These are phyloP conservation scores for Podarcis cretensis DNA, from an alignment of 2,113 vertebrate genomes.

Conservation along the genomic window DNA sequence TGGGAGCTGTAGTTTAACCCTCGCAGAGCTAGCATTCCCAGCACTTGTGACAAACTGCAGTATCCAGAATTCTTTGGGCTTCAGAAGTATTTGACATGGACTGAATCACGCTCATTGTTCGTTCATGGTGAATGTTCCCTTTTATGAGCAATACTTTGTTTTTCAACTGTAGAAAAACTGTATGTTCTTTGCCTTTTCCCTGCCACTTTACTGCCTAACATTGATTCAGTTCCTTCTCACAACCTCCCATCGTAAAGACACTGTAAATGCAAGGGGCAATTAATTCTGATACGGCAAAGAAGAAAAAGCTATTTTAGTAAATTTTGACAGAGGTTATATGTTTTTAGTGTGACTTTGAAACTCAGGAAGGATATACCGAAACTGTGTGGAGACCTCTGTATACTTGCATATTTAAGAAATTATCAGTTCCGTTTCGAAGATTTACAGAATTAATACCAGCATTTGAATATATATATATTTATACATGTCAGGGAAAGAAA, in stretches of 20 bases:
- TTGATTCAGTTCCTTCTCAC: neutral
- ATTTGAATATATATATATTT: slow-evolving; percentile 37
- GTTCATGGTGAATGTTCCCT: neutral
- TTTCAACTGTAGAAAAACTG: slow-evolving; percentile 4
- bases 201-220: neutral
- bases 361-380: slow-evolving; percentile 34
- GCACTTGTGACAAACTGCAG: too few species aligned
- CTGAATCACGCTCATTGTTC: neutral
- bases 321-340: neutral
- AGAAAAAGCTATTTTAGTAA: neutral
- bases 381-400: neutral
- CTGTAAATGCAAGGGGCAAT: neutral
- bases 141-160: neutral
- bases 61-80: too few species aligned
- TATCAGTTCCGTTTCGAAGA: slow-evolving; percentile 1
- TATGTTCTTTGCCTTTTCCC: neutral
- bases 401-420: slow-evolving; percentile 21
- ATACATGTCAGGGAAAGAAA: slow-evolving; percentile 24
- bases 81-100: too few species aligned
- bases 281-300: neutral
- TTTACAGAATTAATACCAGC: slow-evolving; percentile 43
- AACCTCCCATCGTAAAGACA: neutral
- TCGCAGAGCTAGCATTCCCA: too few species aligned
- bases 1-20: too few species aligned
- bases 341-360: neutral